Conservation (phyloP, 1,140 invertebrate species). For the Drosophila nasuta region DNA sequence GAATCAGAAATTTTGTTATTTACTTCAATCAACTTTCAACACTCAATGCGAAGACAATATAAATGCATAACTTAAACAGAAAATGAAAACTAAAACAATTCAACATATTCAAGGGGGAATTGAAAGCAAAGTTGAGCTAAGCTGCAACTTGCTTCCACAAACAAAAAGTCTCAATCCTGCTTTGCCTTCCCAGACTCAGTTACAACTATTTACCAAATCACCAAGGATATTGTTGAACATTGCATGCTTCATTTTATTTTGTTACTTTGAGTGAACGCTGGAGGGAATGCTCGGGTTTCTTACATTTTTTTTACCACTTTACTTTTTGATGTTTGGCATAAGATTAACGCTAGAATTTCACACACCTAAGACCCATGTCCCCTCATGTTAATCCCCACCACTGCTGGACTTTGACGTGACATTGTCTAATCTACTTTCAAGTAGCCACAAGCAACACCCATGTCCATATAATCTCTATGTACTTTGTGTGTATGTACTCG, state of each 20-base stretch:
- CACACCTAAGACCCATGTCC: background rate
- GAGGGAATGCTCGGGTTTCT: constrained; percentile 37
- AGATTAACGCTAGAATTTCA: constrained; percentile 59
- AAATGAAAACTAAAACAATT: constrained; percentile 75
- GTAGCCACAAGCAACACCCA: constrained; percentile 80
- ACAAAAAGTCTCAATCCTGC: constrained; percentile 5
- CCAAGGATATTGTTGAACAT: constrained; percentile 58
- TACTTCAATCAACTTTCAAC: background rate
- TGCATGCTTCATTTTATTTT: constrained; percentile 60
- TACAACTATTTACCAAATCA: constrained; percentile 56
- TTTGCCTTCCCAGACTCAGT: background rate
- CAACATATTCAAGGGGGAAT: constrained; percentile 46
- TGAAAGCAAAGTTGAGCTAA: constrained; percentile 1
- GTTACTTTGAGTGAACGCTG: background rate
- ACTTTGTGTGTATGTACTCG: background rate
- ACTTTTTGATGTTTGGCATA: constrained; percentile 70
- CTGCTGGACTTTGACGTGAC: constrained; percentile 64
- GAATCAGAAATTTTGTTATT: too few species aligned
- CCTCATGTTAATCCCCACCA: background rate
- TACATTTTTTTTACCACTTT: constrained; percentile 70
- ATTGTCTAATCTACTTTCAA: constrained; percentile 75
- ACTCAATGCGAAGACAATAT: background rate
- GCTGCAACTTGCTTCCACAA: constrained; percentile 21
- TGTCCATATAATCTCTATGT: constrained; percentile 62
- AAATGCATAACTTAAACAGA: constrained; percentile 60